phyloP scores from a whole-genome alignment of 2,888 invertebrate genomes.

The Ochropleura leucogaster region DNA sequence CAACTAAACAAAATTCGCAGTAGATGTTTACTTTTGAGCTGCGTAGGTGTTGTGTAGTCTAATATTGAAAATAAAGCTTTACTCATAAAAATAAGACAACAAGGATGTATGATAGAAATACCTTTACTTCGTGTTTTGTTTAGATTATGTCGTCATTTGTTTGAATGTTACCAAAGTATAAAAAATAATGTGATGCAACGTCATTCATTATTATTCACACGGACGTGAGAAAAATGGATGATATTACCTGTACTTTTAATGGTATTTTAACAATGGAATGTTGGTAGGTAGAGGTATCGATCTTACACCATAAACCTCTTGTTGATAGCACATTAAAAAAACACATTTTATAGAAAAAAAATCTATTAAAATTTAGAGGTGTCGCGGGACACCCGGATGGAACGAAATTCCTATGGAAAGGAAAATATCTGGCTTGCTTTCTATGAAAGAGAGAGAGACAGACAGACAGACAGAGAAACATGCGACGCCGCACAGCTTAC shows the following conservation, averaged over 20 bases:
- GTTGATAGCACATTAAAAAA: too few relatives aligned
- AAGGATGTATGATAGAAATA: conserved; percentile 61
- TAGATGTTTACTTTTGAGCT: conserved; percentile 24
- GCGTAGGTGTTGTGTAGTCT: conserved; percentile 59
- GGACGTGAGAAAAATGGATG: not conserved
- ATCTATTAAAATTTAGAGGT: too few relatives aligned
- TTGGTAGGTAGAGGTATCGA: not conserved
- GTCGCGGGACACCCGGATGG: too few relatives aligned
- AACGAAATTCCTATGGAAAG: too few relatives aligned
- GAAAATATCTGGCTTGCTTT: too few relatives aligned
- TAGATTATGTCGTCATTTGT: conserved; percentile 40
- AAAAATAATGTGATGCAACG: conserved; percentile 38
- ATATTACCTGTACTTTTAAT: not conserved
- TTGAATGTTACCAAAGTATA: conserved; percentile 29
- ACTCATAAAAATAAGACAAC: conserved; percentile 54
- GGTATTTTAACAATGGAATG: not conserved
- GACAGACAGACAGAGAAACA: too few relatives aligned
- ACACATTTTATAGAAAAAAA: not conserved
- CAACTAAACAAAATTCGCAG: conserved; percentile 39
- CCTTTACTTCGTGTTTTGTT: conserved; percentile 49
- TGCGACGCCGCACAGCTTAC: too few relatives aligned
- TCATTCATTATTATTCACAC: conserved; percentile 24
- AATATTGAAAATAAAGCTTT: conserved; percentile 53
- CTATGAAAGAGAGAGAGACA: too few relatives aligned
- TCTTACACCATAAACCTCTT: not conserved